A percentile compares a stretch with the other conserved stretches of the same genome.
phyloP scores from a whole-genome alignment of 92 coral and sea anemone genomes.

The Porites evermanni region DNA sequence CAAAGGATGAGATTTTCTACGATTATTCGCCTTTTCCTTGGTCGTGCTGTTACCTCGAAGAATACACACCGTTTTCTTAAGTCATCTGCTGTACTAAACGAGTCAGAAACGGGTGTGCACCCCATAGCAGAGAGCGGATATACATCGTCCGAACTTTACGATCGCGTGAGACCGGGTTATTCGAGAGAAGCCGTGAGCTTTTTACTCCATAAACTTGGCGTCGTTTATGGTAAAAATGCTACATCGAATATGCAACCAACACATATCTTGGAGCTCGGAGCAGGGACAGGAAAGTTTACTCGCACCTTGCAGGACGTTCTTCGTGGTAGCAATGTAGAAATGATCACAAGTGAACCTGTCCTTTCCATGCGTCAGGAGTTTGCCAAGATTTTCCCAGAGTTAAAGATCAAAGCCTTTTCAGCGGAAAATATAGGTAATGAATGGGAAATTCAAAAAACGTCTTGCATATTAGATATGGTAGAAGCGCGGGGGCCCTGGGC shows the following conservation, averaged over 20 bases:
- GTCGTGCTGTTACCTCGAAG: too few species aligned
- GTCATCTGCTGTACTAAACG: neutral
- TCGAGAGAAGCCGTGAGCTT: constrained; percentile 71
- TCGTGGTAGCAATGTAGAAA: constrained; percentile 27
- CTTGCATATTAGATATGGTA: too few species aligned
- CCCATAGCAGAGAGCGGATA: constrained; percentile 1
- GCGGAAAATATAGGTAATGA: constrained; percentile 62
- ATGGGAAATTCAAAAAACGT: too few species aligned
- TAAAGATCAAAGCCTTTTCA: constrained; percentile 60
- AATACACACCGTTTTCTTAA: neutral
- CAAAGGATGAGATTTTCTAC: too few species aligned
- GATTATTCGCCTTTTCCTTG: too few species aligned
- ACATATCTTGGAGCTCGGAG: constrained; percentile 77
- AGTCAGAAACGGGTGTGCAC: neutral
- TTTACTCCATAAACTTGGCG: constrained; percentile 74
- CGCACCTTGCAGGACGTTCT: constrained; percentile 62
- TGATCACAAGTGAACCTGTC: constrained; percentile 73
- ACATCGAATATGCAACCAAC: constrained; percentile 28
- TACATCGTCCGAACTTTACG: constrained; percentile 48
- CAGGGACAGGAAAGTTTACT: constrained; percentile 92
- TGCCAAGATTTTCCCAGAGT: constrained; percentile 58
- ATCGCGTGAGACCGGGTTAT: constrained; percentile 74
- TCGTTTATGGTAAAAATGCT: constrained; percentile 9
- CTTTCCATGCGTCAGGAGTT: constrained; percentile 75
- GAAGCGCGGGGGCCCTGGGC: too few species aligned